phyloP scores from a whole-genome alignment of 1,140 invertebrate genomes.

The Trichonephila inaurata region DNA sequence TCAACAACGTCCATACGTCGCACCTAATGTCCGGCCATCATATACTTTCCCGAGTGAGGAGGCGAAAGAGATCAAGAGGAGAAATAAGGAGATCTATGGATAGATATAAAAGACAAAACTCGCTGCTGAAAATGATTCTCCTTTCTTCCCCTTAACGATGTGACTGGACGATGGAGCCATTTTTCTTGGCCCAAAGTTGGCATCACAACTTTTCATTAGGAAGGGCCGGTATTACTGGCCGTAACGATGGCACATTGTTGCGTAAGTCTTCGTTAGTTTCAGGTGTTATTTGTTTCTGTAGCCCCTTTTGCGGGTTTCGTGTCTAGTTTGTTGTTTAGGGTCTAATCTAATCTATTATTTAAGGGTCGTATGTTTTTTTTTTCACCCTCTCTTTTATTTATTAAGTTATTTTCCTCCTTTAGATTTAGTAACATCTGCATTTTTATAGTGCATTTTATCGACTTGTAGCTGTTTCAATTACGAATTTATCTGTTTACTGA shows the following conservation, averaged over 20 bases:
- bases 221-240: background rate
- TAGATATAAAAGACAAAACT: conserved; percentile 11
- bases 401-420: no score
- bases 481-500: no score
- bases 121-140: conserved; percentile 1
- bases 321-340: no score
- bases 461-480: no score
- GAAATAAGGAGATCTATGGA: background rate
- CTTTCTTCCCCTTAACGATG: background rate
- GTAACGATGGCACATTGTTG: background rate
- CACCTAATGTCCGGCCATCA: background rate
- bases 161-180: background rate
- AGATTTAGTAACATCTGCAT: no score
- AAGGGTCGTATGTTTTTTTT: no score
- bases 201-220: conserved; percentile 37
- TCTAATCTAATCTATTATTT: no score
- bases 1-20: conserved; percentile 31
- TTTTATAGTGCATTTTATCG: no score
- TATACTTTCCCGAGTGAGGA: background rate
- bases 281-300: background rate
- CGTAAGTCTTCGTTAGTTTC: conserved; percentile 22
- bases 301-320: background rate
- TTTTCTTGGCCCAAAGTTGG: background rate
- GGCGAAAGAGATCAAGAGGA: background rate
- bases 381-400: no score